Percentiles rank a stretch among this genome's conserved stretches.
Evolutionary conservation across 2,113 vertebrate genomes (phyloP).

Genomic region (Poecilia latipinna): DNA sequence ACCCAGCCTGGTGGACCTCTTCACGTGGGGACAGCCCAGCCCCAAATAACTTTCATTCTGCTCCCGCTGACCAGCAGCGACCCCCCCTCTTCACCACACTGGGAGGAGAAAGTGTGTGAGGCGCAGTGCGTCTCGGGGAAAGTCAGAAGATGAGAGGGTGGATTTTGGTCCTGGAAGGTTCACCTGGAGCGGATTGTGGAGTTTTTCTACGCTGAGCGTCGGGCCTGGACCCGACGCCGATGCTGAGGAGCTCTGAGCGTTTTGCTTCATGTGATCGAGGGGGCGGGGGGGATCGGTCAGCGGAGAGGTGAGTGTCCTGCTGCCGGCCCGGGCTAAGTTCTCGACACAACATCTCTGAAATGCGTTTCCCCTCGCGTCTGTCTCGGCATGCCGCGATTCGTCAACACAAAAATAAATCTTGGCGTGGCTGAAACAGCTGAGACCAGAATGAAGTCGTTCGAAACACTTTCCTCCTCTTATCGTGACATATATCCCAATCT

Average conservation of each 20-base stretch:
- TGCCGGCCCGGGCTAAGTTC: background rate
- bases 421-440: conserved; percentile 11
- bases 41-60: conserved; percentile 74
- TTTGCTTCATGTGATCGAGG: background rate
- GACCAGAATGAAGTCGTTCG: no score
- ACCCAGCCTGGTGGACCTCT: conserved; percentile 33
- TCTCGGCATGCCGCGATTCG: conserved; percentile 49
- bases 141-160: conserved; percentile 23
- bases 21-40: conserved; percentile 60
- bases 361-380: background rate
- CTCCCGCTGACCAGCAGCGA: conserved; percentile 23
- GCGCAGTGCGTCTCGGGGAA: conserved; percentile 14
- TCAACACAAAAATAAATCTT: conserved; percentile 52
- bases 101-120: conserved; percentile 44
- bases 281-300: background rate
- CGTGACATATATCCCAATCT: no score
- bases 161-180: background rate
- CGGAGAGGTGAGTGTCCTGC: conserved; percentile 32
- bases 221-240: background rate
- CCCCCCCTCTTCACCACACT: conserved; percentile 19
- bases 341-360: background rate
- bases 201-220: background rate
- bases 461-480: no score
- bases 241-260: background rate
- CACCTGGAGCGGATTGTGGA: background rate